These are phyloP conservation scores for Danio tinwini DNA, from an alignment of 2,797 vertebrate genomes.

Conservation along the genomic window DNA sequence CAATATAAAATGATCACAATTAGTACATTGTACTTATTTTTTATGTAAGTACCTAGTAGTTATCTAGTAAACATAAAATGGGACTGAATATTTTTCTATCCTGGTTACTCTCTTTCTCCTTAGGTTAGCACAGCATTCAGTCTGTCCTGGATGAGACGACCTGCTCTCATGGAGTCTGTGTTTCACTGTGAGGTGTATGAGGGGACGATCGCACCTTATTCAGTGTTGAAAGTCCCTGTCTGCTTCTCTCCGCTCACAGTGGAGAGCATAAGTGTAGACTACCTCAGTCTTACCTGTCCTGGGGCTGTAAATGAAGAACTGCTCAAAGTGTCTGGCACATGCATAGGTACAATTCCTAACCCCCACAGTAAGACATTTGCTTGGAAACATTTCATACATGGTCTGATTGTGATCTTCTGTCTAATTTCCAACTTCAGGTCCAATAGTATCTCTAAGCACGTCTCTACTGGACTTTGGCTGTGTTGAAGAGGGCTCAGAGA, in stretches of 20 bases:
- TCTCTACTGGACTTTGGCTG: slow-evolving; percentile 82
- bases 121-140: slow-evolving; percentile 85
- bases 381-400: background rate
- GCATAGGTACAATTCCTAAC: slow-evolving; percentile 79
- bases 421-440: slow-evolving; percentile 75
- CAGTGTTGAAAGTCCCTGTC: slow-evolving; percentile 72
- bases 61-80: no score
- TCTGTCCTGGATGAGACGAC: slow-evolving; percentile 70
- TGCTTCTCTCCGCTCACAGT: slow-evolving; percentile 82
- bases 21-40: no score
- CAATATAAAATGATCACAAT: no score
- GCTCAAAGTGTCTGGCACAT: slow-evolving; percentile 86
- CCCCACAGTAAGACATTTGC: background rate
- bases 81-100: background rate
- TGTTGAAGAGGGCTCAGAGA: slow-evolving; percentile 74
- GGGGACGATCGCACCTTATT: slow-evolving; percentile 75
- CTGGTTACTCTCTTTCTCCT: slow-evolving; percentile 17
- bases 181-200: slow-evolving; percentile 78
- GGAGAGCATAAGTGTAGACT: slow-evolving; percentile 82
- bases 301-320: slow-evolving; percentile 74
- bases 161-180: slow-evolving; percentile 67
- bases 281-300: slow-evolving; percentile 79
- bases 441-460: slow-evolving; percentile 79
- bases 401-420: background rate
- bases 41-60: no score